Conservation (phyloP, 2,797 vertebrate species). For the Helicolenus hilgendorfi region DNA sequence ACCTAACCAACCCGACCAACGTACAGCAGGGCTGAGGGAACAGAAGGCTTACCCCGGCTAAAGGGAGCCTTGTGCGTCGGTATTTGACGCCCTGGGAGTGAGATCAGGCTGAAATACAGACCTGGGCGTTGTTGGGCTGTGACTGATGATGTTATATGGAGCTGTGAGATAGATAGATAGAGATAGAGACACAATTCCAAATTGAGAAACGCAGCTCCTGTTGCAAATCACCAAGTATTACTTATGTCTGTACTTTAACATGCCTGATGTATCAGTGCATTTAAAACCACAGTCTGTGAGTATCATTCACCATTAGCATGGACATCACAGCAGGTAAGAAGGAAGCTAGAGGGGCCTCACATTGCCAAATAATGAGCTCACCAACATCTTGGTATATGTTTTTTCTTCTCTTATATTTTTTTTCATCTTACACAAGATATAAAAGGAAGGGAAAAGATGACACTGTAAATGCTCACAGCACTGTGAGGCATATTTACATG, state of each 20-base stretch:
- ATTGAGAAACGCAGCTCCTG: neutral
- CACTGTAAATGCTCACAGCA: neutral
- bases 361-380: constrained; percentile 22
- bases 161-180: too few relatives aligned
- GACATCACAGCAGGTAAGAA: constrained; percentile 32
- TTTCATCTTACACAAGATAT: neutral
- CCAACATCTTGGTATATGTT: neutral
- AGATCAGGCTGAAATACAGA: neutral
- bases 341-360: neutral
- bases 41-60: neutral
- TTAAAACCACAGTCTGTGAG: neutral
- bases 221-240: neutral
- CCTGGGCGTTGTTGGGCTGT: neutral
- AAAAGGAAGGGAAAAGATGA: constrained; percentile 10
- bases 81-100: neutral
- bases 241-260: neutral
- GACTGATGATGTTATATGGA: too few relatives aligned
- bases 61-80: neutral
- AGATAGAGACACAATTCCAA: too few relatives aligned
- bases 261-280: neutral
- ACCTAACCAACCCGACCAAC: too few relatives aligned
- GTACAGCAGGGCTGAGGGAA: too few relatives aligned
- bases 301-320: constrained; percentile 17
- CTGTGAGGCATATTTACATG: constrained; percentile 25
- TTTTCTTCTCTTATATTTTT: neutral